Conservation (phyloP, 2,888 invertebrate genomes). For the Orthosia gracilis region DNA sequence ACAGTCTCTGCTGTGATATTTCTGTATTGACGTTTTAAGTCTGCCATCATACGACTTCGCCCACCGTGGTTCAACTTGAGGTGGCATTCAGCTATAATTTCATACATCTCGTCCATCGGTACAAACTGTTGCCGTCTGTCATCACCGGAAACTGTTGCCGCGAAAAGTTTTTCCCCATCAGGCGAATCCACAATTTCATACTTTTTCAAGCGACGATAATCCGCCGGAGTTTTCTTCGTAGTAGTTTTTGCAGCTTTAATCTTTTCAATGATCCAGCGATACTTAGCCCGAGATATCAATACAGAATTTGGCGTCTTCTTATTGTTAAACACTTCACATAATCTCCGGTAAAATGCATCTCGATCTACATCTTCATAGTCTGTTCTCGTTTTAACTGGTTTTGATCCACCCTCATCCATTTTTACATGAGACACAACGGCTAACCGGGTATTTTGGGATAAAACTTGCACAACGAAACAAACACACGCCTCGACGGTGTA, state of each 20-base stretch:
- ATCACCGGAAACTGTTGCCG: constrained; percentile 62
- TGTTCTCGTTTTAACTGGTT: constrained; percentile 4
- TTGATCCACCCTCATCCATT: constrained; percentile 39
- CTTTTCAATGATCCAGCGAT: constrained; percentile 70
- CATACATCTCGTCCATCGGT: constrained; percentile 77
- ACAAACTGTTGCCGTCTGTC: constrained; percentile 66
- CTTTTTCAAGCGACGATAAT: constrained; percentile 76
- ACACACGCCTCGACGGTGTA: constrained; percentile 31
- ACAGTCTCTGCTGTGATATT: constrained; percentile 78
- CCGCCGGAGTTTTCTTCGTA: constrained; percentile 69
- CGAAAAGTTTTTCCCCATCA: constrained; percentile 73
- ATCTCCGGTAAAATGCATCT: constrained; percentile 73
- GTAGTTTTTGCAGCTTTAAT: constrained; percentile 72
- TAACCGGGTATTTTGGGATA: constrained; percentile 47
- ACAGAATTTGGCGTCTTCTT: constrained; percentile 71
- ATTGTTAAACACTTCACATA: constrained; percentile 70
- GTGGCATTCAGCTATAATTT: constrained; percentile 77
- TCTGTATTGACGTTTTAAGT: constrained; percentile 75
- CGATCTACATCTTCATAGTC: constrained; percentile 67
- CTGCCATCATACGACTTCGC: constrained; percentile 74
- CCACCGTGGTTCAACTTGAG: constrained; percentile 77
- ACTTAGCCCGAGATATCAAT: constrained; percentile 72
- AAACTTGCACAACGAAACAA: constrained; percentile 29
- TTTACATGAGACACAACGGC: background rate
- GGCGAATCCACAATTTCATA: constrained; percentile 73